Evolutionary conservation across 2,797 vertebrate genomes (phyloP), one percentile per base, ranked within the genome.

Genomic region (Phrynocephalus guinanensis): DNA sequence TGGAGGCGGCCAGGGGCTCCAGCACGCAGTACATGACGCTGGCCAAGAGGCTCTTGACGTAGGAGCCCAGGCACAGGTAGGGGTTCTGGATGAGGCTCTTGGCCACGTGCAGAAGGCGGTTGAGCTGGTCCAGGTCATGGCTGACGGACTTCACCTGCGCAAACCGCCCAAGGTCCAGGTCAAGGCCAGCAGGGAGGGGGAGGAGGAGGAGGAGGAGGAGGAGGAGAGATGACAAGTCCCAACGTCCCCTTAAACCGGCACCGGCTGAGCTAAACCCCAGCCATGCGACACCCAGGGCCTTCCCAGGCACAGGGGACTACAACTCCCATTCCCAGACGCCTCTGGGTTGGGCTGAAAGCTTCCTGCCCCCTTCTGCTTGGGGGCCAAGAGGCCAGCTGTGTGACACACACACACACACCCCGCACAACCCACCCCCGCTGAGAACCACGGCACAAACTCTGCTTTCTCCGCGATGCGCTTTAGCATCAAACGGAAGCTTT

Each of bases 1-100:
- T 99, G 94, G 98, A 99, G 83, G 98, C 98, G 0, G 98, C 98
- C 83, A 99, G 96, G 0, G 98, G 98, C 96, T 99, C 98, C 87
- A 99, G 93, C 90, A 99, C 98, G 85, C 98, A 99, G 96, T 99
- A 99, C 95, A 98, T 97, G 93, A 99, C 98, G 0, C 98, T 99
- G 94, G 97, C 97, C 28, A 98, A 97, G 70, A 99, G 95, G 92
- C 98, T 98, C 71, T 98, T 97, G 0, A 98, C 98, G 0, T 99
- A 99, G 0, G 98, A 98, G 70, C 98, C 98, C 96, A 99, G 94
- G 93, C 98, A 98, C 77, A 99, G 94, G 94, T 97, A 98, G 0
- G 98, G 98, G 92, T 99, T 99, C 93, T 97, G 98, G 82, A 98
- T 96, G 86, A 99, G 95, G 92, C 98, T 98, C 84, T 98, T 97